Base-by-base conservation (phyloP, 1,140 invertebrate genomes). In the Anadara kagoshimensis region DNA sequence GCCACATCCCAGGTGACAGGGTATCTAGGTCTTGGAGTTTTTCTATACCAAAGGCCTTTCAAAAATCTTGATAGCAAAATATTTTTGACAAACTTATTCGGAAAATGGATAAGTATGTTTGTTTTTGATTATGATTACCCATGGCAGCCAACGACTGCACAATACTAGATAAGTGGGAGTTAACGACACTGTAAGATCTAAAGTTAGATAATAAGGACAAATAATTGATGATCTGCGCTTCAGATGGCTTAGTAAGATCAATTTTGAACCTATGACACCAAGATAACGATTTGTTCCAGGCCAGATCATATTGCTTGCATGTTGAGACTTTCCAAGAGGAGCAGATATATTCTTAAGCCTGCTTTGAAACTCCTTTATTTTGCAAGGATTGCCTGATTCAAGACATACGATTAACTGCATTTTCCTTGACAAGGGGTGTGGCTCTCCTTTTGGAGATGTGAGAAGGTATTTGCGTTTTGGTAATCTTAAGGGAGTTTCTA, bases 21-120 rank as follows among this genome's bases (percentile, higher is more conserved):
- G 67, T 68, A 75, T 45, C 65, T 24, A 8, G 69, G 62, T 45
- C 22, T 47, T 44, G 74, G 56, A 7, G 78, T 73, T 18, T 69
- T 79, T 12, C 26, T 10, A 59, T 72, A 51, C 65, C 56, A 78
- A 41, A 66, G 16, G 5, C 73, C 73, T 73, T 76, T 76, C 56
- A 79, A 29, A 26, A 76, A 72, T 16, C 77, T 49, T n/a, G 16
- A 5, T 43, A 76, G 47, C 26, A 76, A 41, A 16, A 58, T n/a
- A 47, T 36, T n/a, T n/a, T 76, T 44, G 2, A 47, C 3, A 49
- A 49, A 45, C 3, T n/a, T n/a, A n/a, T n/a, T n/a, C n/a, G n/a
- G n/a, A n/a, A n/a, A n/a, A n/a, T n/a, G n/a, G n/a, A n/a, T n/a
- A n/a, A n/a, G n/a, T n/a, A n/a, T n/a, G n/a, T n/a, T n/a, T n/a